Base-by-base conservation (phyloP, 2,888 invertebrate genomes). In the Drosophila testacea region DNA sequence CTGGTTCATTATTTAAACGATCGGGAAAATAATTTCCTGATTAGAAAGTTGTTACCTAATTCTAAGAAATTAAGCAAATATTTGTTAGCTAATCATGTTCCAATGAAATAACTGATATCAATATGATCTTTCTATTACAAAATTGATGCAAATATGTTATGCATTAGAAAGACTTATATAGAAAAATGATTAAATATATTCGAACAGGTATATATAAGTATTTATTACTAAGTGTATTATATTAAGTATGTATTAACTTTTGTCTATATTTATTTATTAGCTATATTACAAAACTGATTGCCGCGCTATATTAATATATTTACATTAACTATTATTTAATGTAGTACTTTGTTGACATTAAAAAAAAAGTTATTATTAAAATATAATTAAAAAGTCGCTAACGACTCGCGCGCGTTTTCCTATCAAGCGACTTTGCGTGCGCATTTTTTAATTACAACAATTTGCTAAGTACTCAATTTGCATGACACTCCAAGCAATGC, bases 401-500 rank as follows among this genome's bases (percentile, higher is more conserved):
- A 34, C 4, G 4, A 56, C 60, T 32, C 32, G 55, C 38, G 51
- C 44, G 54, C 63, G 46, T 32, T 57, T 54, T 70, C 22, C 28
- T 13, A 6, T n/a, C 48, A n/a, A n/a, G 22, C n/a, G 7, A 44
- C 22, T 56, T 77, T 67, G 73, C 77, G 67, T 75, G 77, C 36
- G n/a, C n/a, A 41, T 27, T 72, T 71, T 57, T 57, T 74, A 79
- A 81, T 83, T 78, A 84, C 69, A 69, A 73, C 64, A 84, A 83
- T 87, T 89, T 68, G 67, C 80, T 73, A 84, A 89, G 71, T 84
- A 84, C 72, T 81, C 74, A 81, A 79, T 89, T 85, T 80, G 66
- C 88, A 66, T 72, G 73, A 65, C 74, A 77, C 67, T 71, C 52
- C 39, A 61, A 54, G 54, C 47, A 62, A 41, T 36, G 59, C 39